Conservation (phyloP, 2,888 invertebrate genomes). For the Pollenia labialis region DNA sequence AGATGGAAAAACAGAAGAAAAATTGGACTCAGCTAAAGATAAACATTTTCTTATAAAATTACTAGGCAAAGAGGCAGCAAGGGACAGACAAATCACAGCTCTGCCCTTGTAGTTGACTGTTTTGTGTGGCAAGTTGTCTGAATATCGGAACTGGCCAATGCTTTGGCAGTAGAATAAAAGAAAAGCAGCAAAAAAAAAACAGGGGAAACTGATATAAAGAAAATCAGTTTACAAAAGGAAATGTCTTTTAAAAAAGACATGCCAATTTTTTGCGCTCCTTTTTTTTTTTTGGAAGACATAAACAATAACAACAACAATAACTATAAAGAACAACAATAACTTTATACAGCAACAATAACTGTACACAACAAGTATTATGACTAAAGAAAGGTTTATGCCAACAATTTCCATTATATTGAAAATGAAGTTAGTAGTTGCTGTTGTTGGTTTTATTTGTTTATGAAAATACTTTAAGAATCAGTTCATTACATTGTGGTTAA, state of each 20-base stretch:
- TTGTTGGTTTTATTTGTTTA: neutral
- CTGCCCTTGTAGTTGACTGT: no score
- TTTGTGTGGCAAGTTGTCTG: no score
- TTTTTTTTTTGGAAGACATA: neutral
- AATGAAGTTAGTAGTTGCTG: neutral
- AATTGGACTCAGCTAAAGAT: conserved; percentile 33
- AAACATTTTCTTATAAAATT: conserved; percentile 15
- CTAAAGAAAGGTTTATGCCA: neutral
- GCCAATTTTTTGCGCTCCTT: conserved; percentile 38
- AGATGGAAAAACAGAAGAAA: neutral
- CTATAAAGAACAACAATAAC: no score
- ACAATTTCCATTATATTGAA: neutral
- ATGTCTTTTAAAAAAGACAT: conserved; percentile 36
- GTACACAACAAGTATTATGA: conserved; percentile 1
- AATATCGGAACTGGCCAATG: conserved; percentile 14
- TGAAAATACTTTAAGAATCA: conserved; percentile 42
- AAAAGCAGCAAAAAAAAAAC: neutral
- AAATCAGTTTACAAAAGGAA: conserved; percentile 44
- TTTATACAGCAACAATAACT: neutral
- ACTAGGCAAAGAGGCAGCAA: neutral
- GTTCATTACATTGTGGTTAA: conserved; percentile 46
- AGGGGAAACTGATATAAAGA: conserved; percentile 30
- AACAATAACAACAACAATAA: neutral
- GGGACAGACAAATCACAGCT: no score
- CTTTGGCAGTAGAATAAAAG: neutral